Percentiles rank a stretch among this genome's conserved stretches.
Evolutionary conservation across 2,113 vertebrate genomes (phyloP).

Genomic region (Phainopepla nitens): DNA sequence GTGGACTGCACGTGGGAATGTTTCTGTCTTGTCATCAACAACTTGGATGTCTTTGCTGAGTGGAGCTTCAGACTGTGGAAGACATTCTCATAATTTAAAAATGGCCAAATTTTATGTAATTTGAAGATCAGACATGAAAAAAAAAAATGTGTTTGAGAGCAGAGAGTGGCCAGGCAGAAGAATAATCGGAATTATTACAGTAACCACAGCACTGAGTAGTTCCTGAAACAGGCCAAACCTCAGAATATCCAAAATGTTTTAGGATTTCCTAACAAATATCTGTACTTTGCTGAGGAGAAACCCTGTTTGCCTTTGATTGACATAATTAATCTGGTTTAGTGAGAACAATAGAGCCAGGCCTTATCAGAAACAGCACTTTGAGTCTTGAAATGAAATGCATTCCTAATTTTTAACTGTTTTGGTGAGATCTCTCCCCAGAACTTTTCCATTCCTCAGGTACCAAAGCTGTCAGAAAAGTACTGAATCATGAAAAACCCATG

Average conservation of each 20-base stretch:
- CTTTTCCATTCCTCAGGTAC: not conserved
- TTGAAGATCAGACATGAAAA: not conserved
- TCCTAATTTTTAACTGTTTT: not conserved
- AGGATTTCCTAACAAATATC: not conserved
- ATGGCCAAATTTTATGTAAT: not conserved
- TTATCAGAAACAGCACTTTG: not conserved
- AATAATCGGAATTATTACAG: not conserved
- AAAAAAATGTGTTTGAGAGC: not conserved
- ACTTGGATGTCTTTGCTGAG: not conserved
- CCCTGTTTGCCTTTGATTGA: not conserved
- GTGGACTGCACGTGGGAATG: too few species aligned
- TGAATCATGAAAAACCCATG: not conserved
- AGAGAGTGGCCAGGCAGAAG: not conserved
- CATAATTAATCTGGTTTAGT: not conserved
- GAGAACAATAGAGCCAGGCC: not conserved
- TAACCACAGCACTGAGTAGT: fast-evolving
- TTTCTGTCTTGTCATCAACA: not conserved
- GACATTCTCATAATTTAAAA: not conserved
- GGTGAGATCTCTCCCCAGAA: not conserved
- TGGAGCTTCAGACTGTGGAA: not conserved
- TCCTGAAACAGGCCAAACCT: not conserved
- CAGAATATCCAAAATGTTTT: not conserved
- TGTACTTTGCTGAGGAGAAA: not conserved
- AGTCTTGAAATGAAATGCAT: not conserved
- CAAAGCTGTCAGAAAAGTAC: not conserved